A percentile compares a stretch with the other conserved stretches of the same genome.
Conservation (phyloP, 2,113 vertebrate genomes). For the Rostratula benghalensis region DNA sequence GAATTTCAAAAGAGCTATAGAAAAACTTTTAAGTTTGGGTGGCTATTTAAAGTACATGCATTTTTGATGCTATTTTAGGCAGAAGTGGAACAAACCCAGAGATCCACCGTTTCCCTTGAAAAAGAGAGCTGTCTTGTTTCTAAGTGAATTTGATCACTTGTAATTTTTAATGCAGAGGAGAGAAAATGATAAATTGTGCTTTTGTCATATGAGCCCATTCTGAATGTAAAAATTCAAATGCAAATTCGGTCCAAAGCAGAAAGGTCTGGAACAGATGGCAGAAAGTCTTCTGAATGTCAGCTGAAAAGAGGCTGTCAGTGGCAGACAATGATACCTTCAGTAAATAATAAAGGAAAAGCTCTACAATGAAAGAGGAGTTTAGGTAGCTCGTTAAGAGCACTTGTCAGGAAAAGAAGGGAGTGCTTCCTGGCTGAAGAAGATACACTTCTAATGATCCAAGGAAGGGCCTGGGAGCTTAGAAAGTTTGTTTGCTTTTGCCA, state of each 20-base stretch:
- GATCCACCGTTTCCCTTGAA: neutral
- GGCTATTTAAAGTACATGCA: neutral
- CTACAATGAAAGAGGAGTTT: neutral
- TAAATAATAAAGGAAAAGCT: neutral
- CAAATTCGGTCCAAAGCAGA: neutral
- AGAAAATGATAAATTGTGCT: neutral
- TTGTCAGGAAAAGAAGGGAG: neutral
- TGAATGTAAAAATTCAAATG: constrained; percentile 14
- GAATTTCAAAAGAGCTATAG: neutral
- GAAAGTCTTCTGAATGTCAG: neutral
- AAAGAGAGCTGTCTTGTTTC: neutral
- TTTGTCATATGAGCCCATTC: neutral
- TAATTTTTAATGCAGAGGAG: neutral
- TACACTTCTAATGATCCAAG: neutral
- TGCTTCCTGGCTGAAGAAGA: neutral
- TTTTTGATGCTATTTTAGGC: neutral
- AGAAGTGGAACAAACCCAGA: neutral
- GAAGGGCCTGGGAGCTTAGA: neutral
- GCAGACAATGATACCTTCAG: neutral
- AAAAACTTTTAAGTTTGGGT: neutral
- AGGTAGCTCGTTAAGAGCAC: neutral
- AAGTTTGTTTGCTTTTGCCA: neutral
- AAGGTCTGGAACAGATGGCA: constrained; percentile 50
- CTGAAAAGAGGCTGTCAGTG: constrained; percentile 18
- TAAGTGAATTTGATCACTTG: neutral